Conservation (phyloP, 2,113 vertebrate genomes). For the Centropus unirufus region DNA sequence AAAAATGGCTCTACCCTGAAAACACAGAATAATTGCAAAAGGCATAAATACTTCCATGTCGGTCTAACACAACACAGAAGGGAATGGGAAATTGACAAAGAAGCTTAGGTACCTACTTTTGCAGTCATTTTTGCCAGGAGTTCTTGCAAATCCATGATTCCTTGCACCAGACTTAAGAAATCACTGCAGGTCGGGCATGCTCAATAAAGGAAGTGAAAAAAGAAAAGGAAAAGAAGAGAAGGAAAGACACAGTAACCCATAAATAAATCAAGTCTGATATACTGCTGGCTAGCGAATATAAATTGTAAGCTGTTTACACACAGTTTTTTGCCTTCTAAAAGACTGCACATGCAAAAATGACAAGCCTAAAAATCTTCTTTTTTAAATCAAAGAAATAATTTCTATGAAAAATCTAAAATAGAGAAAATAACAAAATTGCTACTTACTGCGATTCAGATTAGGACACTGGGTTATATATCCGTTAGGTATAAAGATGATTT, state of each 20-base stretch:
- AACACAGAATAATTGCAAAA: not conserved
- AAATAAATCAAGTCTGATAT: not conserved
- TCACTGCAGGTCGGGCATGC: conserved; percentile 98
- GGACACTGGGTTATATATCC: conserved; percentile 94
- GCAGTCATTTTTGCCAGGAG: conserved; percentile 97
- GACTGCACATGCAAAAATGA: not conserved
- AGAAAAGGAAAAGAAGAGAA: conserved; percentile 3
- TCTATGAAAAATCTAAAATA: not conserved
- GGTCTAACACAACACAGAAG: not conserved
- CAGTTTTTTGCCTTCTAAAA: not conserved
- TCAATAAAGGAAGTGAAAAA: conserved; percentile 78
- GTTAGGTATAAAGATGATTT: conserved; percentile 91
- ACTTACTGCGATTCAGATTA: conserved; percentile 98
- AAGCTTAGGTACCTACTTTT: conserved; percentile 84
- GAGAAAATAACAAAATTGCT: not conserved
- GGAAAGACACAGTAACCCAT: conserved; percentile 2
- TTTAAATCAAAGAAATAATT: not conserved
- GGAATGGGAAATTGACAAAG: not conserved
- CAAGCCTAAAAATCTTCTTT: not conserved
- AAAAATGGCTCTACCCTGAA: not conserved
- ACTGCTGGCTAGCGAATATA: not conserved
- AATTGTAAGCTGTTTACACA: not conserved
- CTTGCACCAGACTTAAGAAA: conserved; percentile 96
- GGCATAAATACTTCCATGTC: conserved; percentile 7
- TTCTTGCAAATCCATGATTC: conserved; percentile 99